Base-by-base conservation (phyloP, 2,113 vertebrate species). In the Donacobius atricapilla region DNA sequence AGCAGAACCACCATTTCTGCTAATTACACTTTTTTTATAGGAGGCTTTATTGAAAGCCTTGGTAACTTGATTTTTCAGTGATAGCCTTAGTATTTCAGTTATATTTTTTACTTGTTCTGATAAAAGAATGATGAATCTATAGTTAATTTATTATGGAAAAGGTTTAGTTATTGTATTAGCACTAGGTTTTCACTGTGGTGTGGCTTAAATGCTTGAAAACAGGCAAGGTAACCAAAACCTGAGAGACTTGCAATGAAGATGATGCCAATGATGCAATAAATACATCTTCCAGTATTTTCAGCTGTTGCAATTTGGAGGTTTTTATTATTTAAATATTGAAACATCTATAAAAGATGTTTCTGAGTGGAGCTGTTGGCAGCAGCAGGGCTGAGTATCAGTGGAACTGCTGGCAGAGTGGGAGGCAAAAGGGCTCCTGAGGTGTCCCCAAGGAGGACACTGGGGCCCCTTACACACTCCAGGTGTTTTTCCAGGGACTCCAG, bases 401-500 rank as follows among this genome's bases (percentile, higher is more conserved):
- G 10, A 6, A 11, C 10, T 19, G 0, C 14, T n/a, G 61, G 64
- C 50, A 44, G 3, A 35, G 2, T 4, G 6, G 3, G 56, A 83
- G 76, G n/a, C 22, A 9, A 4, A 42, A 61, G 31, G 47, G 12
- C 6, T n/a, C 3, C 15, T 0, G 1, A 5, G 33, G 75, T 14
- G 25, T 1, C 7, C 20, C 24, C 39, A 5, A 1, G 2, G 6
- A 53, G 57, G 50, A n/a, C 18, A 4, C 0, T 33, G 39, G 20
- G 30, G 20, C 37, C 27, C 22, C 23, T 31, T 33, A 11, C 27
- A 3, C 4, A 4, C 35, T 11, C 18, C 11, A 11, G 4, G 22
- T 7, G 6, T 25, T 58, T 71, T 54, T 21, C 64, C 45, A 47
- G 5, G 70, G 40, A 11, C 37, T 48, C 9, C 40, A 30, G 22